Evolutionary conservation across 2,888 invertebrate species (phyloP).

Genomic region (Hemistola chrysoprasaria): DNA sequence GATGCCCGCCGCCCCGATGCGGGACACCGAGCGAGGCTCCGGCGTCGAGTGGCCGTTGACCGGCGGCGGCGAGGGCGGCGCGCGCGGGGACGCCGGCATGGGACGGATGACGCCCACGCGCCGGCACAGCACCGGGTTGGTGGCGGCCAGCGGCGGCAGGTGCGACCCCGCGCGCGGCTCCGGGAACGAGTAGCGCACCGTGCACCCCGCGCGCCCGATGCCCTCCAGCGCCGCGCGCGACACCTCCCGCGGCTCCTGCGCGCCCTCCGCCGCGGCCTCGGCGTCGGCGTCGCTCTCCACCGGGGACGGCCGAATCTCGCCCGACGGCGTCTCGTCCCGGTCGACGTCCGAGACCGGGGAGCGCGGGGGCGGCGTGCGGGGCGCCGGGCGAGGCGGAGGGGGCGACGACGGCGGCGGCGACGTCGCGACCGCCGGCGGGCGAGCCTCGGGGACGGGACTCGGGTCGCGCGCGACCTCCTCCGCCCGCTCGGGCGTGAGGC

Average conservation of each 20-base stretch:
- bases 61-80: conserved; percentile 36
- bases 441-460: conserved; percentile 43
- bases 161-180: conserved; percentile 57
- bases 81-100: conserved; percentile 54
- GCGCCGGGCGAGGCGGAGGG: conserved; percentile 74
- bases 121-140: conserved; percentile 62
- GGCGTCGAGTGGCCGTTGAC: conserved; percentile 58
- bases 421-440: conserved; percentile 65
- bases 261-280: conserved; percentile 82
- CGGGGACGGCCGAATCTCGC: conserved; percentile 27
- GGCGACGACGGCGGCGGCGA: conserved; percentile 83
- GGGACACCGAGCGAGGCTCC: conserved; percentile 60
- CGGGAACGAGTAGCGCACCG: conserved; percentile 84
- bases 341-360: neutral
- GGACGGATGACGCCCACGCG: conserved; percentile 83
- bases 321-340: neutral
- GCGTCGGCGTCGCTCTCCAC: conserved; percentile 71
- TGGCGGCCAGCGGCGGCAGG: conserved; percentile 63
- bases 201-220: conserved; percentile 86
- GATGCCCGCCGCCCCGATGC: conserved; percentile 55
- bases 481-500: conserved; percentile 59
- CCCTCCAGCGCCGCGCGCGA: conserved; percentile 84
- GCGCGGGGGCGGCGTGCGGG: conserved; percentile 31
- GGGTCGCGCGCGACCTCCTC: conserved; percentile 17
- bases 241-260: conserved; percentile 67